Base-by-base conservation (phyloP, 2,797 vertebrate genomes). In the Vireo griseus region DNA sequence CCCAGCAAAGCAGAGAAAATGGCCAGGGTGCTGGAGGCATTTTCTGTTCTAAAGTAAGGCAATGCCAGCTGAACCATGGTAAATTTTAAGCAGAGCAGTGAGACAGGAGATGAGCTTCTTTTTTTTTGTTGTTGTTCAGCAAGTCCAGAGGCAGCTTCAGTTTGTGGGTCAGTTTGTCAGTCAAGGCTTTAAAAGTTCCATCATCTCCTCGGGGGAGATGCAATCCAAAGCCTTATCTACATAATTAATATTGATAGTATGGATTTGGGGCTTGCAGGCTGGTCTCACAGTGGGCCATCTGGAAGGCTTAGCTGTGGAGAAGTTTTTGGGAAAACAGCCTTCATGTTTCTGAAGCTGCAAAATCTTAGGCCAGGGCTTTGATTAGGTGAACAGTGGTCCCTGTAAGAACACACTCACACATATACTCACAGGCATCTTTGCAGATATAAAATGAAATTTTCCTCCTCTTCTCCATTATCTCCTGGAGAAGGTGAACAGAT, bases 141-240 rank as follows among this genome's bases (percentile, higher is more conserved):
- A 72, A 95, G 71, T 91, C 81, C 74, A 73, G 84, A 85, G 91
- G 63, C 80, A 89, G 58, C 47, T 82, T 87, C 63, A 59, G 20
- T 81, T 94, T 89, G 66, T 84, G 67, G 77, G 74, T 87, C 77
- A 84, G 25, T 93, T 92, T 93, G 47, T 88, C 67, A 86, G 48
- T 65, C 61, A 74, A 40, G 69, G 45, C 65, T 88, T 81, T 33
- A 44, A 71, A 72, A 94, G 63, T 81, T 86, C 39, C 31, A 35
- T 48, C 63, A 4, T 71, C 65, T 95, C 63, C 86, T 92, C 2
- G 0, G 18, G 57, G 55, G 22, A 35, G 35, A 3, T 61, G 37
- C 16, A 54, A 63, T 71, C 57, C 24, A 77, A 77, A 91, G n/a
- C 35, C 61, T 92, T 61, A 67, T 71, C 80, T 89, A 13, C 57